Evolutionary conservation across 2,888 invertebrate species (phyloP).

Genomic region (Cyrtodaria siliqua): DNA sequence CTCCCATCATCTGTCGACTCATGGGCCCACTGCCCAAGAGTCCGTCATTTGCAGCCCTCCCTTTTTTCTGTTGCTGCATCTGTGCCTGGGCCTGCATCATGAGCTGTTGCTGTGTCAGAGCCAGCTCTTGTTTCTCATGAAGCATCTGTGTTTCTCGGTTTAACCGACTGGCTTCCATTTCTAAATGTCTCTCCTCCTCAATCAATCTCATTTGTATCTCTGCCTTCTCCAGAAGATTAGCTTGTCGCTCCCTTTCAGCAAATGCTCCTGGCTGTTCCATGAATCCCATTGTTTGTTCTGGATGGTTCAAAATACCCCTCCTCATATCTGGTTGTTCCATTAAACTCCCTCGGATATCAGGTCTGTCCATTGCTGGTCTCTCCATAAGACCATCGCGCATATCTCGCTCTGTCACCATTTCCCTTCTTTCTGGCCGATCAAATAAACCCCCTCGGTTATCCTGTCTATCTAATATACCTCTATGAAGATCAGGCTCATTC

Average conservation of each 20-base stretch:
- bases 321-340: constrained; percentile 4
- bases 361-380: background rate
- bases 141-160: too few relatives aligned
- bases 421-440: background rate
- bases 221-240: constrained; percentile 42
- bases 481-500: too few relatives aligned
- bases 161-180: too few relatives aligned
- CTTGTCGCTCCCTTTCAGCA: constrained; percentile 31
- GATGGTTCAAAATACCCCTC: constrained; percentile 7
- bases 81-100: constrained; percentile 13
- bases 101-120: constrained; percentile 7
- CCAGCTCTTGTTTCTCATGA: constrained; percentile 14
- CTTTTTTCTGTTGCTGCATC: constrained; percentile 22
- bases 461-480: constrained; percentile 5
- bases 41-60: constrained; percentile 11
- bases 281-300: too few relatives aligned
- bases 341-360: background rate
- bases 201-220: constrained; percentile 45
- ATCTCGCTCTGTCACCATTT: background rate
- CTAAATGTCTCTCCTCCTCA: constrained; percentile 38
- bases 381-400: background rate
- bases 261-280: background rate
- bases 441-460: background rate
- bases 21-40: constrained; percentile 30
- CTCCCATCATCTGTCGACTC: constrained; percentile 11